Evolutionary conservation across 2,113 vertebrate species (phyloP), one percentile per base, ranked within the genome.

Genomic region (Arothron firmamentum): DNA sequence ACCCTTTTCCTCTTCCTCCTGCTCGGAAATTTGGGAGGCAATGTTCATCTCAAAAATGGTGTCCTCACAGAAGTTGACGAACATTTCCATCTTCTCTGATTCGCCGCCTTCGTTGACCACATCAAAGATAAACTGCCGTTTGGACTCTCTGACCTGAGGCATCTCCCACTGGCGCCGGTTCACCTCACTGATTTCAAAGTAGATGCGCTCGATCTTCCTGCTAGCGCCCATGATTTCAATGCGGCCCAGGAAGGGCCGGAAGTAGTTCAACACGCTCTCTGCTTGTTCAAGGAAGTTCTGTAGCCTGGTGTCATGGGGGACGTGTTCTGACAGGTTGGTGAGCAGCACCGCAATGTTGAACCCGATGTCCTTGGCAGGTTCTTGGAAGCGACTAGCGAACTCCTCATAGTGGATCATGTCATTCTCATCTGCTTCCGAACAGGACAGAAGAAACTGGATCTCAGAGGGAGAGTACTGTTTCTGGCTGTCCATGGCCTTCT

Each of bases 21-120:
- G 90, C 88, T 98, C 95, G 0, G 95, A 98, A 81, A 98, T 95
- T 77, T 95, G 93, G 0, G 95, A 91, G 0, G 96, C 96, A 13
- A 99, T 97, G 57, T 99, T 96, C 96, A 99, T 99, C 91, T 98
- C 96, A 78, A 98, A 99, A 81, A 99, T 98, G 79, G 96, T 98
- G 90, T 99, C 96, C 86, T 99, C 96, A 19, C 96, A 99, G 91
- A 99, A 99, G 87, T 91, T 98, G 57, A 99, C 95, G 56, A 99
- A 99, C 45, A 98, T 92, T 83, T 99, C 96, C 96, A 98, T 99
- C 88, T 98, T 98, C 88, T 98, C 95, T 0, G 94, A 93, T 67
- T 99, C 96, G 0, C 94, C 95, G 0, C 96, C 96, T 38, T 98
- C 95, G 9, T 98, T 99, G 63, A 99, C 96, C 34, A 99, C 96